Base-by-base conservation (phyloP, 2,797 vertebrate species). In the Bradypodion ventrale region DNA sequence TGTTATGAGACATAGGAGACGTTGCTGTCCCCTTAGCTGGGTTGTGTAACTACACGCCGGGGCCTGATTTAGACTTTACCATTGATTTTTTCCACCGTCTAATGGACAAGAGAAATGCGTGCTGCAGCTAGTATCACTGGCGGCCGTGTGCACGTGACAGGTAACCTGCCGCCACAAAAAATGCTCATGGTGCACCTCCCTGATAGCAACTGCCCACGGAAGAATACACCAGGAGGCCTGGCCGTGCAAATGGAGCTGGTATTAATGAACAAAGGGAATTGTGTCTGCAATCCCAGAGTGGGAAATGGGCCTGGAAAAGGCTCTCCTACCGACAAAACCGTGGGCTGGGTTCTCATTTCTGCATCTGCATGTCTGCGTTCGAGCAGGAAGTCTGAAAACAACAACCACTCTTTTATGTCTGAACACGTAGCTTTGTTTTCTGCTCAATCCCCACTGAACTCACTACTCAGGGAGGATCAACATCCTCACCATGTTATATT, bases 181-280 rank as follows among this genome's bases (percentile, higher is more conserved):
- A 62, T 1, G 52, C 13, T 46, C 65, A 5, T 25, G 9, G 59
- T 21, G 25, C 73, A 32, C 60, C 37, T 21, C 44, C 5, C 46
- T 1, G 27, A 40, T 12, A 75, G 44, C 82, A n/a, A n/a, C 9
- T 1, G 12, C 70, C 65, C 42, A 4, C 10, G 83, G 46, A 40
- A 10, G 32, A 7, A 16, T 2, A 12, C 1, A 6, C 63, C 5
- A 83, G 75, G 21, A 83, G 75, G 21, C 63, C 40, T 40, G 27
- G 63, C 44, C 75, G 72, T 78, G 75, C 29, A 78, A 84, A 84
- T 35, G 19, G 23, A 29, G 13, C 35, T 8, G 13, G 60, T 10
- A 29, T 83, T 59, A 46, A 21, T 2, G 19, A 59, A 83, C 82
- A 84, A 84, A 78, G 83, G 3, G 75, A 13, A 37, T 9, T 78